Evolutionary conservation across 1,140 invertebrate species (phyloP), one percentile per base, ranked within the genome.

Genomic region (Tetramorium parvispinum): DNA sequence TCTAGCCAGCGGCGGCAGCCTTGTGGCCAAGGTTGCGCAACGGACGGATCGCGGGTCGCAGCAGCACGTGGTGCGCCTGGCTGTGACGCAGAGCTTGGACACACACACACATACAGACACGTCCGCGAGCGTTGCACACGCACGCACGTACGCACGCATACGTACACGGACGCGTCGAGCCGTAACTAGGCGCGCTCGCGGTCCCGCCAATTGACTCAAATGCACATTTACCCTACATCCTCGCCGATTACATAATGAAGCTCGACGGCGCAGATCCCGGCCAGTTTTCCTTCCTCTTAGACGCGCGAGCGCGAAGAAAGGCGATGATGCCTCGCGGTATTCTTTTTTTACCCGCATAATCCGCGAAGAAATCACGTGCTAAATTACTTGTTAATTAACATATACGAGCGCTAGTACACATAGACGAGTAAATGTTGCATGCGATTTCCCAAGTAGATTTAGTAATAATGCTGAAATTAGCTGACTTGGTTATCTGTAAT

Each of bases 221-320:
- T 95, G 92, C 92, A 94, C 93, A 93, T 93, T 95, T 95, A 95
- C 92, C 93, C 93, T 94, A 95, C 92, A 94, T 94, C 92, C 90
- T 90, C 91, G 88, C 87, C 92, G 93, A 94, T 94, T 93, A 93
- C 92, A 93, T 94, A 94, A 95, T 94, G 88, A 91, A 87, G 49
- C 87, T 87, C 51, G 77, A 16, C 51, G 65, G 53, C 71, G 87
- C 13, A 57, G 63, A 63, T 68, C 59, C 53, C 88, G 68, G n/a
- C 32, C 49, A 79, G 61, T 59, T 90, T 89, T 90, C 85, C 75
- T 59, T 79, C n/a, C 57, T 79, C 85, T 51, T 78, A 66, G 21
- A 68, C 43, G 37, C 51, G 46, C 27, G 18, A 24, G 0, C 49
- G 53, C 24, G 7, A 51, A 61, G 21, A 78, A 49, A 59, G 6